Evolutionary conservation across 2,797 vertebrate genomes (phyloP), one percentile per base, ranked within the genome.

Genomic region (Mormyrus proboscirostris): DNA sequence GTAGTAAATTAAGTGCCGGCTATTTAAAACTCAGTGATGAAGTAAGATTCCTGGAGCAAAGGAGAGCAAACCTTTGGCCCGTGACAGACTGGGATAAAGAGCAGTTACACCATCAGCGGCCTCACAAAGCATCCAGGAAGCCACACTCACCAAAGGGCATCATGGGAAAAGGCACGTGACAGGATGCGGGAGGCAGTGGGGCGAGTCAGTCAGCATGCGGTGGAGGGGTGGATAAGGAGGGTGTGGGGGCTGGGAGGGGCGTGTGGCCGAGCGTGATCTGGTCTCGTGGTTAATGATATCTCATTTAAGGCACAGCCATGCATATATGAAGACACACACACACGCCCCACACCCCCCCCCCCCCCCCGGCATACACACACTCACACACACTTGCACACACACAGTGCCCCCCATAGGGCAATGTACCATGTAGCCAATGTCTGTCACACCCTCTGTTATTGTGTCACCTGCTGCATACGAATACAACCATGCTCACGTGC

Each of bases 21-120:
- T 84, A 84, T 84, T 47, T 84, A 50, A 84, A 84, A 84, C 19
- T 50, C 47, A 25, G 82, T 49, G 82, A 79, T 79, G 73, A 16
- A 79, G 73, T 41, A 19, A 44, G 73, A 79, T 79, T 79, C 38
- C 38, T 16, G 25, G 73, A 44, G 73, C 38, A 79, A 79, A 79
- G 73, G 73, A 44, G 73, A 79, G 16, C 73, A 44, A 19, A 79
- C 73, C 73, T 79, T 44, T 79, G 38, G 73, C 38, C 73, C 1
- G 38, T 2, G 2, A 79, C 16, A 44, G 14, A n/a, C 73, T 44
- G 73, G 73, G 73, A 79, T 44, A 79, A 7, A 79, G 14, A 44
- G 38, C 73, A 44, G 14, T 8, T n/a, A 41, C 12, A 38, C 69
- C 1, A 4, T n/a, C 16, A 44, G 38, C 73, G 2, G 73, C 14